Base-by-base conservation (phyloP, 2,888 invertebrate genomes). In the Acleris cristana region DNA sequence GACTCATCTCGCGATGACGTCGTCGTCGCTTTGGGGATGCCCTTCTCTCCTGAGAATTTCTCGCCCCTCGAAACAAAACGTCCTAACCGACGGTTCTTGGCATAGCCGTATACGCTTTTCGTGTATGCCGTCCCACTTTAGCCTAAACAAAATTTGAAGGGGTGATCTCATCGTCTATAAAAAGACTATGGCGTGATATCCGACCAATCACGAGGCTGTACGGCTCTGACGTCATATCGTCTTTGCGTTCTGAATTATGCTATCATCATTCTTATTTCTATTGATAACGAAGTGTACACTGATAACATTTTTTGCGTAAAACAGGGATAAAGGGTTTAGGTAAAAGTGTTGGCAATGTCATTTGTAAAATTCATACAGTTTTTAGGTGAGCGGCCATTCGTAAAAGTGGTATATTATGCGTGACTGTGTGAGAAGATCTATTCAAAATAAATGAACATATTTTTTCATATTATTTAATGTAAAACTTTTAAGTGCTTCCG, bases 1-100 rank as follows among this genome's bases (percentile, higher is more conserved):
- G 92, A 91, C 78, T 89, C 89, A 90, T 88, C 87, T 80, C 77
- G 66, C 76, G 81, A 79, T 88, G 89, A 89, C 89, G 89, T 91
- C 80, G 78, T 77, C 80, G 73, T 82, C 80, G 76, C 82, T 86
- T 88, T 85, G 91, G 92, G 91, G 91, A 91, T 91, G 89, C 91
- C 92, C 91, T 90, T 89, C 87, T 90, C 86, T 90, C 86, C 79
- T 80, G 73, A 85, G 84, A 87, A 87, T 83, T 86, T 83, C 75
- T 77, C 49, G 70, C 57, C 67, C 64, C 60, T 69, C 71, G 71
- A 71, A 76, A 74, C 79, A 70, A 87, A 89, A 90, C 71, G 86
- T 74, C 88, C 5, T 87, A 92, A 81, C 79, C 72, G 82, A 84
- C 87, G 44, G 70, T 72, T 71, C 71, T 73, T 79, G 73, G 64